These are phyloP conservation scores for Lanistes nyassanus DNA, from an alignment of 1,140 invertebrate genomes.

Conservation along the genomic window DNA sequence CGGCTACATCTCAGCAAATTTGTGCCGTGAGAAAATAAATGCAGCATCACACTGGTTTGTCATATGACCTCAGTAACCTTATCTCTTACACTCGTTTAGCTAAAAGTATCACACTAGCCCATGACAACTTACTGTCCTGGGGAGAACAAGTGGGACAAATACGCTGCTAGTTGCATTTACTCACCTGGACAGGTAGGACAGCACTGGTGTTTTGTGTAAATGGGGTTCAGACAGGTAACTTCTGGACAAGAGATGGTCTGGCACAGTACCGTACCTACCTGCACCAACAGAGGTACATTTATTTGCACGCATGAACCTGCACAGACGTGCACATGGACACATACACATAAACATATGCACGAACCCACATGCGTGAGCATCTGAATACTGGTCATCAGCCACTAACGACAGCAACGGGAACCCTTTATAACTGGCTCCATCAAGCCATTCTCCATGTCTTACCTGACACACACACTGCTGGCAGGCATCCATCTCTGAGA, in stretches of 20 bases:
- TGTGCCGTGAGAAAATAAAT: too few relatives aligned
- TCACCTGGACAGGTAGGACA: conserved; percentile 47
- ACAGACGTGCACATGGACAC: not conserved
- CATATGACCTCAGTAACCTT: too few relatives aligned
- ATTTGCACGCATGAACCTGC: not conserved
- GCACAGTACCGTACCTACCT: conserved; percentile 42
- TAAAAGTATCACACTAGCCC: too few relatives aligned
- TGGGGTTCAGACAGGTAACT: conserved; percentile 39
- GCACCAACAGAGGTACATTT: not conserved
- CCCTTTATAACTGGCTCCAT: too few relatives aligned
- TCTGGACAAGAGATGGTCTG: conserved; percentile 34
- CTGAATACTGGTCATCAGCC: too few relatives aligned
- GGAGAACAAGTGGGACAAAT: too few relatives aligned
- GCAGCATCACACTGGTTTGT: too few relatives aligned
- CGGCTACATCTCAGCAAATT: too few relatives aligned
- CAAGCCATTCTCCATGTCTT: conserved; percentile 19
- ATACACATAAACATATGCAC: not conserved
- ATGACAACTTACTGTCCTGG: too few relatives aligned
- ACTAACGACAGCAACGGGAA: too few relatives aligned
- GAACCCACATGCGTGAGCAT: too few relatives aligned
- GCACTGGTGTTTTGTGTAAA: conserved; percentile 37
- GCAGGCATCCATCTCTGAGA: conserved; percentile 41
- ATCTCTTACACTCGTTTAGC: too few relatives aligned
- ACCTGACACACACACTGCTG: conserved; percentile 49
- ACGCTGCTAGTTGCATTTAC: not conserved